Base-by-base conservation (phyloP, 2,888 invertebrate genomes). In the Dinocampus coccinellae region DNA sequence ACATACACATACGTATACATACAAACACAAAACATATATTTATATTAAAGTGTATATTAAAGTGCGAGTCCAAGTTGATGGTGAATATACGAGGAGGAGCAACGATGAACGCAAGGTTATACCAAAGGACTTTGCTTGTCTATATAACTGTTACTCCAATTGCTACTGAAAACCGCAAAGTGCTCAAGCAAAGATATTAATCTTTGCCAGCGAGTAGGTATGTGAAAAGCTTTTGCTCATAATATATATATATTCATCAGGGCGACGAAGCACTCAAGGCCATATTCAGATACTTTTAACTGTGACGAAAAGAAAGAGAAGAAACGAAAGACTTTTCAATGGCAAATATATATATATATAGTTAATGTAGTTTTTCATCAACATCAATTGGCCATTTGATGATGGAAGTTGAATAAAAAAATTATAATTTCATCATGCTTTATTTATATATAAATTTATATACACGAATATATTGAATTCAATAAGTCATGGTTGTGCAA, bases 131-230 rank as follows among this genome's bases (percentile, higher is more conserved):
- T 26, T 29, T 42, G 24, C 63, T 47, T 47, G 16, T n/a, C 47
- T 47, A 42, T 63, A 42, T 63, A 63, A 42, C 63, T 47, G 63
- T 29, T 57, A 34, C 62, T 26, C 36, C 36, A 47, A 69, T 69
- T 69, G 63, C 62, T 69, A n/a, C 29, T 42, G 22, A 47, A 55
- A 53, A 69, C 55, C 63, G 20, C 64, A 65, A 65, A 39, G 53
- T 65, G 36, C 58, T 65, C 20, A 2, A 22, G 58, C 9, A 47
- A 63, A 63, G 62, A 62, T 55, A 69, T 62, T 69, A 62, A 69
- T 69, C 68, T 53, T 63, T 47, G 47, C 47, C 47, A 47, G 3
- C 1, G 42, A 47, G 16, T 24, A n/a, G 47, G n/a, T 39, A 29
- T 63, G 26, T 47, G 47, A 47, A 26, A 63, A 63, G 29, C 63